Evolutionary conservation across 2,797 vertebrate genomes (phyloP).

Genomic region (Acanthopagrus latus): DNA sequence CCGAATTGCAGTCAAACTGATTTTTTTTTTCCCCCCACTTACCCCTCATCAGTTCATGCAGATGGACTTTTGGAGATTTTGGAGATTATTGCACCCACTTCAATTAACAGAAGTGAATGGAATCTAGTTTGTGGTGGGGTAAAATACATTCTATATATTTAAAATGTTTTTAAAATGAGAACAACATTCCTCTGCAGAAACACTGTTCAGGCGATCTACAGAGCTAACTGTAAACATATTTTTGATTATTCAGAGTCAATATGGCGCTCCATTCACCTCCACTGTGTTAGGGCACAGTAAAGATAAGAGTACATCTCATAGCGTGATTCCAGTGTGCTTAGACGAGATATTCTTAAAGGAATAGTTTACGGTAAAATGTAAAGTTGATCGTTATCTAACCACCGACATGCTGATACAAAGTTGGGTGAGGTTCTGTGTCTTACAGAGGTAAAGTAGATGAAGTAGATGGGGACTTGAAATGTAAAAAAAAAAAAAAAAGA

Average conservation of each 20-base stretch:
- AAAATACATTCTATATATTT: background rate
- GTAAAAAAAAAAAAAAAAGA: too few species aligned
- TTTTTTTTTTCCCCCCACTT: background rate
- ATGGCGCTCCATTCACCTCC: background rate
- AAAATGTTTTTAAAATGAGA: background rate
- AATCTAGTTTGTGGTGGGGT: background rate
- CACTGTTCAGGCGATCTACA: background rate
- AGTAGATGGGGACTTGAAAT: too few species aligned
- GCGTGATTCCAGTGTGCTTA: background rate
- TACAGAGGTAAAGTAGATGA: too few species aligned
- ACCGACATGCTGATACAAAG: too few species aligned
- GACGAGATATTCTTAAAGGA: background rate
- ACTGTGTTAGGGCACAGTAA: background rate
- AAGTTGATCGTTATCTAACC: too few species aligned
- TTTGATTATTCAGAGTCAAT: background rate
- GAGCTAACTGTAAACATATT: background rate
- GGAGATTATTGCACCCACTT: background rate
- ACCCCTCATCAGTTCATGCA: background rate
- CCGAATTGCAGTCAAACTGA: background rate
- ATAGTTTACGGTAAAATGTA: too few species aligned
- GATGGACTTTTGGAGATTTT: too few species aligned
- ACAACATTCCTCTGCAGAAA: background rate
- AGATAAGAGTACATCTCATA: too few species aligned
- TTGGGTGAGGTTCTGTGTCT: too few species aligned
- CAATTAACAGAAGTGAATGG: slow-evolving; percentile 5